Base-by-base conservation (phyloP, 2,797 vertebrate species). In the Gymnothorax reevesii region DNA sequence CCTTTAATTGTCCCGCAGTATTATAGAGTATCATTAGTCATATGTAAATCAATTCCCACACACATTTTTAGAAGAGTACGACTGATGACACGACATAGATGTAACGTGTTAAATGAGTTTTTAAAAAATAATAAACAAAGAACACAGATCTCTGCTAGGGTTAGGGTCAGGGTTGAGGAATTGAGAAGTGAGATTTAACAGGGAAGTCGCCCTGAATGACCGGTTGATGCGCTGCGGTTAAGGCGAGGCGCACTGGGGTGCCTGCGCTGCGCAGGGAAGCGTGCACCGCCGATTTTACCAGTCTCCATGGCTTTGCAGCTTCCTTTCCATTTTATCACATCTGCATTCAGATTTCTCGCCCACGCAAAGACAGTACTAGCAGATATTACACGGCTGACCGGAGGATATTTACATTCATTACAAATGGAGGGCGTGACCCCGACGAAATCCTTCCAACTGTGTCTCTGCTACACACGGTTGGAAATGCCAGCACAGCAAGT, bases 281-380 rank as follows among this genome's bases (percentile, higher is more conserved):
- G 42, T 6, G 71, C 73, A 7, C 73, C 73, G 17, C 71, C 71
- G 5, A 75, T 15, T 77, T 89, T 89, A 89, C 90, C 89, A 3
- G 5, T 15, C 17, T 4, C 64, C 64, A 86, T 73, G 33, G 33
- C 90, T 89, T 88, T 87, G 80, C 93, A 93, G 94, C 94, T 93
- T 92, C 92, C 93, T 93, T 92, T 89, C 91, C 93, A 93, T 94
- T 93, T 92, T 94, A 94, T 95, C 93, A 94, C 94, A 92, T 94
- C 93, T 94, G 91, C 92, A 90, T 94, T 91, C 88, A 90, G 71
- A 84, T 86, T 95, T 94, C 94, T 94, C 94, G 94, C 95, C 95
- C 95, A 94, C 93, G 95, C 95, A 95, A 95, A 89, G 33, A 42
- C 33, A 42, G 33, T 89, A 52, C 2, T 85, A 22, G 17, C 20